Percentiles rank a stretch among this genome's conserved stretches.
These are phyloP conservation scores for Piprites chloris DNA, from an alignment of 2,113 vertebrate species.

Conservation along the genomic window DNA sequence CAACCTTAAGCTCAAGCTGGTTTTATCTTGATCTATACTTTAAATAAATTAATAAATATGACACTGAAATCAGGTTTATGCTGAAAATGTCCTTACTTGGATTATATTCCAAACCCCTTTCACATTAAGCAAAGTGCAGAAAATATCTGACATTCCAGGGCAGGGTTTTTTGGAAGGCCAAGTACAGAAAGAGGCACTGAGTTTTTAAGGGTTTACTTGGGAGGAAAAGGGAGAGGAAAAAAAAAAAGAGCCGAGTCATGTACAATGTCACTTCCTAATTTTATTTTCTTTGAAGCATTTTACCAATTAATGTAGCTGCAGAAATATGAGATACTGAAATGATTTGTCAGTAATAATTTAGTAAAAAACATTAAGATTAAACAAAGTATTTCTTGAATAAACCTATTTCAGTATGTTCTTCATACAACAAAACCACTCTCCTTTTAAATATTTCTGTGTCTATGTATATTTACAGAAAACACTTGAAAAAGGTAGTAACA, in stretches of 20 bases:
- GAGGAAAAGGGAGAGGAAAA: accelerated
- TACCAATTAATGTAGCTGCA: background rate
- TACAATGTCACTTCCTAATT: background rate
- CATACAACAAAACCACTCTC: background rate
- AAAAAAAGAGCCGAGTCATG: background rate
- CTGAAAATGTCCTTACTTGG: background rate
- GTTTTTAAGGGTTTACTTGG: background rate
- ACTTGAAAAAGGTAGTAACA: background rate
- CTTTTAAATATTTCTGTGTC: background rate
- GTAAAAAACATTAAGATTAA: background rate
- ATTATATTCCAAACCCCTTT: background rate
- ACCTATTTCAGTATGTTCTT: background rate
- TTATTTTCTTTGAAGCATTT: background rate
- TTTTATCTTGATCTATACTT: background rate
- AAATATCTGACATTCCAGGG: background rate
- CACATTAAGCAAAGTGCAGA: background rate
- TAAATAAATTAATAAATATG: background rate
- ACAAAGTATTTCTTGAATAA: background rate
- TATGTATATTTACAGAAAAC: background rate
- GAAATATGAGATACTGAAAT: background rate
- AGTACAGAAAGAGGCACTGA: background rate
- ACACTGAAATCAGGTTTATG: background rate
- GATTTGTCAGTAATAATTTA: background rate
- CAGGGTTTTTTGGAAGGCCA: background rate
- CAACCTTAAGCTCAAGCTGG: background rate